Percentiles rank a stretch among this genome's conserved stretches.
phyloP scores from a whole-genome alignment of 2,888 invertebrate species.

The Sarcophaga carnaria region DNA sequence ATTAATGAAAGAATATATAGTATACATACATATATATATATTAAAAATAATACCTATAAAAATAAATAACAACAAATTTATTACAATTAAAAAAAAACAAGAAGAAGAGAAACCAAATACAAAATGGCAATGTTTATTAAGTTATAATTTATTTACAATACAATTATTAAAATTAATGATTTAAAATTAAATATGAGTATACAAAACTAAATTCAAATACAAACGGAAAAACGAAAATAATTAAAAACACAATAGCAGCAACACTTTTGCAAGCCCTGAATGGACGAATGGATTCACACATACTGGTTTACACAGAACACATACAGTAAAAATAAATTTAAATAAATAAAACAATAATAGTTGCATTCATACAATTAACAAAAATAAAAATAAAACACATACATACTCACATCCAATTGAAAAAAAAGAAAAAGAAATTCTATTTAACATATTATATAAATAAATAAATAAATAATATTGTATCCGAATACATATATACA shows the following conservation, averaged over 20 bases:
- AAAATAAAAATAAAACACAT: no score
- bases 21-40: constrained; percentile 22
- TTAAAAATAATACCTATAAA: not conserved
- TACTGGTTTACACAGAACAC: no score
- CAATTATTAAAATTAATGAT: constrained; percentile 9
- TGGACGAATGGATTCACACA: no score
- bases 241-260: not conserved
- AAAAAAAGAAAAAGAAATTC: constrained; percentile 9
- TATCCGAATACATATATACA: no score
- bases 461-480: constrained; percentile 40
- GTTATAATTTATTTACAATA: constrained; percentile 64
- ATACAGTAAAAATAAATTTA: no score
- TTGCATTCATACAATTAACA: constrained; percentile 7
- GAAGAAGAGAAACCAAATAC: constrained; percentile 35
- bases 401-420: no score
- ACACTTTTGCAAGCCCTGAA: no score
- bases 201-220: constrained; percentile 29
- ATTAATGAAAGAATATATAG: not conserved
- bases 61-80: constrained; percentile 6
- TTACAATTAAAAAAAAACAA: constrained; percentile 2
- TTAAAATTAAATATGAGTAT: constrained; percentile 56
- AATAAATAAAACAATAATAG: not conserved
- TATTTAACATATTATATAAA: constrained; percentile 43
- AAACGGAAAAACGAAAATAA: constrained; percentile 18
- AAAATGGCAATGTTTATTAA: constrained; percentile 65